Conservation (phyloP, 2,888 invertebrate species). For the Agrotis exclamationis region DNA sequence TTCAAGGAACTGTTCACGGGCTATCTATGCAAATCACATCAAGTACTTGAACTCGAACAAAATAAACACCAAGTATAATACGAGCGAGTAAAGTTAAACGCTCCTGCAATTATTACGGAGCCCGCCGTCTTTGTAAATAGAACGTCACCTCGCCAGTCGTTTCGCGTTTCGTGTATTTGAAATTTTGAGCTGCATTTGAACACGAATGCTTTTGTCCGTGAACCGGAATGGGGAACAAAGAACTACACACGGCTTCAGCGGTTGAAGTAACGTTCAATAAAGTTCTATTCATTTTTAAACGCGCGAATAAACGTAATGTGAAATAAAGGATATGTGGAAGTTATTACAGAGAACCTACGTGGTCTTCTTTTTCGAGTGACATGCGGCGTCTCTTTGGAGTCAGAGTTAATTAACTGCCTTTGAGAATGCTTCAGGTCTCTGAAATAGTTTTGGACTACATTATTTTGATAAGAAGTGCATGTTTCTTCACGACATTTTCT, state of each 20-base stretch:
- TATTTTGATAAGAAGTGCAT: no score
- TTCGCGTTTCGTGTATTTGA: conserved; percentile 71
- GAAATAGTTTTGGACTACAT: no score
- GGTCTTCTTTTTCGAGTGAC: no score
- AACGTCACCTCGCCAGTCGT: conserved; percentile 72
- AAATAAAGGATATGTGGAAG: conserved; percentile 4
- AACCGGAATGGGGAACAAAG: conserved; percentile 69
- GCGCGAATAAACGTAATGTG: conserved; percentile 8
- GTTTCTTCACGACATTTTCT: no score
- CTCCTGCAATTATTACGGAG: conserved; percentile 44
- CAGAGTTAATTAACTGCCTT: no score
- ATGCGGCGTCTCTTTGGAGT: no score
- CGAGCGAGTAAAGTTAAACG: conserved; percentile 43
- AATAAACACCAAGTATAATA: conserved; percentile 51
- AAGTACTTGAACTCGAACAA: conserved; percentile 48
- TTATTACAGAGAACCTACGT: background rate
- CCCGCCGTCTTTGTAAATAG: conserved; percentile 60
- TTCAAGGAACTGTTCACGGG: conserved; percentile 49
- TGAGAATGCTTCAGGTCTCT: no score
- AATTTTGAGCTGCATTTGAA: conserved; percentile 76
- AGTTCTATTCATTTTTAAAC: conserved; percentile 39
- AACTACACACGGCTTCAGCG: conserved; percentile 54
- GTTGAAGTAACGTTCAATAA: conserved; percentile 60
- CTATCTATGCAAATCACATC: conserved; percentile 64
- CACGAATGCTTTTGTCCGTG: conserved; percentile 75